Conservation (phyloP, 2,113 vertebrate species). For the Pongo abelii region DNA sequence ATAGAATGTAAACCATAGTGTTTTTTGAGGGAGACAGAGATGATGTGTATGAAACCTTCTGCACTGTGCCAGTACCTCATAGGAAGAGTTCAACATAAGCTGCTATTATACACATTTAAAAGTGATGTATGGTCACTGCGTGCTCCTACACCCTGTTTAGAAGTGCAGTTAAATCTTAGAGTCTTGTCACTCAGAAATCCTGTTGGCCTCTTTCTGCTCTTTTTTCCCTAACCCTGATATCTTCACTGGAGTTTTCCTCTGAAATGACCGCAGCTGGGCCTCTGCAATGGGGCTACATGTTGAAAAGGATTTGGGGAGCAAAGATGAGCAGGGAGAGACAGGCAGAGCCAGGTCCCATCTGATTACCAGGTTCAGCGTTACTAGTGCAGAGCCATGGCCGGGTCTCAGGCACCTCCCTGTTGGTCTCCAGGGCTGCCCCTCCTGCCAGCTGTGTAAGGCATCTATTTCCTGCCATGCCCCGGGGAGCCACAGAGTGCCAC, state of each 20-base stretch:
- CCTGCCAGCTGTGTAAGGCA: accelerated
- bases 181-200: not conserved
- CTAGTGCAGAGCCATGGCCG: not conserved
- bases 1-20: too few species aligned
- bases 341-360: not conserved
- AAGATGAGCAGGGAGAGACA: not conserved
- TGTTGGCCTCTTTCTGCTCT: not conserved
- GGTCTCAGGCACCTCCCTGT: accelerated
- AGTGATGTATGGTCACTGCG: not conserved
- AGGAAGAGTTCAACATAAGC: accelerated
- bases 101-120: accelerated
- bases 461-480: accelerated
- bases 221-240: not conserved
- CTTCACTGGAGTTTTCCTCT: not conserved
- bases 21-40: not conserved
- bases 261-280: not conserved
- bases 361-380: accelerated
- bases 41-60: accelerated
- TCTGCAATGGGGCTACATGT: accelerated
- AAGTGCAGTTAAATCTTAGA: not conserved
- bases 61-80: accelerated
- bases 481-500: not conserved
- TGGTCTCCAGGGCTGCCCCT: too few species aligned
- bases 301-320: not conserved
- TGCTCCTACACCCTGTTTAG: not conserved